phyloP scores from a whole-genome alignment of 1,140 invertebrate species.

The Palaemon carinicauda region DNA sequence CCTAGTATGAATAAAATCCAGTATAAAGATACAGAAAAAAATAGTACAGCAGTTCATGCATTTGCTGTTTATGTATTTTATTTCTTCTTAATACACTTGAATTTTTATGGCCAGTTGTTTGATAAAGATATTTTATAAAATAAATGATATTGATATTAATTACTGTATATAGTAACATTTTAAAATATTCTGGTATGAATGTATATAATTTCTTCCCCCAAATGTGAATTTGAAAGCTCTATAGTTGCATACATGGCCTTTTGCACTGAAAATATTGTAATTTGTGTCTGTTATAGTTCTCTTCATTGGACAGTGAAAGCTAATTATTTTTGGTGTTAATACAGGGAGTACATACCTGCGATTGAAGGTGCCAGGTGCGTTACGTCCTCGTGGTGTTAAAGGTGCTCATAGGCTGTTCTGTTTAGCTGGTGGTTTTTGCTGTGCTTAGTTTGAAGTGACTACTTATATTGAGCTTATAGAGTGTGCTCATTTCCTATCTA shows the following conservation, averaged over 20 bases:
- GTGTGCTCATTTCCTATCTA: not conserved
- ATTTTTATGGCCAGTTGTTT: too few relatives aligned
- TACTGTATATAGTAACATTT: too few relatives aligned
- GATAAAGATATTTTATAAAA: too few relatives aligned
- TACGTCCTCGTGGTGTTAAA: conserved; percentile 49
- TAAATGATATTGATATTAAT: too few relatives aligned
- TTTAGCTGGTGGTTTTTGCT: conserved; percentile 36
- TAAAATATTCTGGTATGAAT: too few relatives aligned
- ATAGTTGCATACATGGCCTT: not conserved
- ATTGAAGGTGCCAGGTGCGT: conserved; percentile 53
- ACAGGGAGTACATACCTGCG: conserved; percentile 52
- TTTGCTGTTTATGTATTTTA: too few relatives aligned
- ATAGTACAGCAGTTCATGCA: too few relatives aligned
- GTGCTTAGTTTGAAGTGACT: conserved; percentile 29
- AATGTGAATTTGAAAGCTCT: too few relatives aligned
- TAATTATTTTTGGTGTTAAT: conserved; percentile 26
- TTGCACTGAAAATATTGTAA: not conserved
- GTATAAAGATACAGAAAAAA: too few relatives aligned
- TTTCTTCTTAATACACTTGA: too few relatives aligned
- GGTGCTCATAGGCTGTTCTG: conserved; percentile 41
- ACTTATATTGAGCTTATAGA: conserved; percentile 4
- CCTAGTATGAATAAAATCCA: too few relatives aligned
- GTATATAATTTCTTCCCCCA: too few relatives aligned
- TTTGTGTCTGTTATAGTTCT: not conserved
- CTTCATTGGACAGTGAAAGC: not conserved